These are phyloP conservation scores for Microcebus murinus DNA, from an alignment of 2,113 vertebrate species.

Conservation along the genomic window DNA sequence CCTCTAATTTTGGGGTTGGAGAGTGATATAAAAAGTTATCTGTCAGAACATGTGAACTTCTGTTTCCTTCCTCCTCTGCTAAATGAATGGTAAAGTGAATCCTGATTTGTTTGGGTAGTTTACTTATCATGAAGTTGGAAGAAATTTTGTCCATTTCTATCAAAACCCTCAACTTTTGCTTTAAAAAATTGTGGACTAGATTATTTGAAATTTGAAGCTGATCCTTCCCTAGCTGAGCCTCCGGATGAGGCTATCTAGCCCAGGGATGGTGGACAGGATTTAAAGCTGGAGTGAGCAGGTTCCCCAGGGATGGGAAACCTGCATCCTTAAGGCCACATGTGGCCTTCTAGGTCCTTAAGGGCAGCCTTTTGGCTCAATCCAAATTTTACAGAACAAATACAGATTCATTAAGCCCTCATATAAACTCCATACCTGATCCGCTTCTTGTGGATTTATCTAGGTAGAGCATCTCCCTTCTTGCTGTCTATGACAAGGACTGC, in stretches of 20 bases:
- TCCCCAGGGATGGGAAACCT: too few relatives aligned
- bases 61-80: background rate
- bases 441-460: background rate
- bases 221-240: too few relatives aligned
- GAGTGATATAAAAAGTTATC: background rate
- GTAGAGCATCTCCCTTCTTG: background rate
- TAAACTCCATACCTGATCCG: background rate
- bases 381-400: too few relatives aligned
- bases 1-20: background rate
- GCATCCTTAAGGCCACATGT: too few relatives aligned
- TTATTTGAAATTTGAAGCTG: background rate
- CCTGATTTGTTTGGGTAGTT: background rate
- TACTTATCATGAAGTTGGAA: background rate
- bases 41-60: background rate
- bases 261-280: too few relatives aligned
- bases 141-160: background rate
- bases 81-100: background rate
- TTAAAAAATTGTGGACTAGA: background rate
- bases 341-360: too few relatives aligned
- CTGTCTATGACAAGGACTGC: background rate
- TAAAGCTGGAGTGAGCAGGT: too few relatives aligned
- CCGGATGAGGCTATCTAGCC: too few relatives aligned
- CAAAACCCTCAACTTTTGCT: background rate
- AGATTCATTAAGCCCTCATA: accelerated
- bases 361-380: too few relatives aligned